Evolutionary conservation across 92 coral and sea anemone species (phyloP), one percentile per base, ranked within the genome.

Genomic region (Desmophyllum pertusum): DNA sequence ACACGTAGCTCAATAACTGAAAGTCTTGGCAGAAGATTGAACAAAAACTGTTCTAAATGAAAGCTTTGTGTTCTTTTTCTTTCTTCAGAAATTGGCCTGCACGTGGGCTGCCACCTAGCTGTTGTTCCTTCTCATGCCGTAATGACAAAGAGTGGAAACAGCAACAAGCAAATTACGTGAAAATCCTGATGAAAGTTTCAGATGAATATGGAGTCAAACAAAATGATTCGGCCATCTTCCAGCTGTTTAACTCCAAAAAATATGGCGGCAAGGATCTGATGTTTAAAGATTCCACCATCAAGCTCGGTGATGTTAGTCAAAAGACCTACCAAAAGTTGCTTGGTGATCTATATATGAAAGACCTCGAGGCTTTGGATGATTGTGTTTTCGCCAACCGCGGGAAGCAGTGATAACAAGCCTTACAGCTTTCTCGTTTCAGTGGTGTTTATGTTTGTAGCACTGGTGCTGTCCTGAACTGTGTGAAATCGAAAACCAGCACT

Each of bases 281-380:
- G 46, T 89, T 89, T 76, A 80, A 86, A 31, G 92, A 89, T 33
- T 89, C 92, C 10, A 85, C 92, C n/a, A 57, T 80, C 50, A 15
- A 39, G n/a, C 87, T 89, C 18, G 51, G 48, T 11, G 66, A 37
- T 57, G 87, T 85, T 52, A 78, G 73, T 30, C 0, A 0, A 5
- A 21, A 89, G 46, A 59, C 90, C 35, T 85, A 68, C 52, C 0
- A 42, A 14, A 48, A 18, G 21, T 86, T 65, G 75, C 86, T 89
- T 77, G 90, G 87, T 13, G 46, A 37, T 1, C 31, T 23, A 10
- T 84, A 84, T n/a, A 4, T 84, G 23, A 39, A 10, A 0, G 87
- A 75, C 15, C 39, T 84, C 19, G 6, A 84, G 35, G 81, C 50
- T 21, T 48, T 80, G 23, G 3, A 80, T 1, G 36, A 14, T 9